Evolutionary conservation across 2,797 vertebrate species (phyloP).

Genomic region (Margarornis squamiger): DNA sequence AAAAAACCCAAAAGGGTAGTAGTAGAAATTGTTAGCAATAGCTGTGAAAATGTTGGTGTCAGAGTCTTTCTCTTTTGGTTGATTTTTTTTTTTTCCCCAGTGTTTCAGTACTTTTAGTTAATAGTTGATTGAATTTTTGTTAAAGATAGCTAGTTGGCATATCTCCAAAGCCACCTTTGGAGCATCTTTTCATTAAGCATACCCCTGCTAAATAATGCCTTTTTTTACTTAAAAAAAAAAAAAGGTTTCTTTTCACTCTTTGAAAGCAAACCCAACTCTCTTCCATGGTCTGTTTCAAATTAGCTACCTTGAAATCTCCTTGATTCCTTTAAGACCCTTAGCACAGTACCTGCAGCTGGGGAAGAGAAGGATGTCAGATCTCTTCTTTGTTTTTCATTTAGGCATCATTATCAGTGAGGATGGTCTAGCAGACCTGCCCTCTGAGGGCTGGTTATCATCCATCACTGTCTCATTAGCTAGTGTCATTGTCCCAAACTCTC

Average conservation of each 20-base stretch:
- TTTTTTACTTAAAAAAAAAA: background rate
- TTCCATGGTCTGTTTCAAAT: background rate
- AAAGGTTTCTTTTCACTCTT: background rate
- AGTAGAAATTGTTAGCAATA: background rate
- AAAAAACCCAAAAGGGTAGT: background rate
- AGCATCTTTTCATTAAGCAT: background rate
- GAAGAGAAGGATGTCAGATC: background rate
- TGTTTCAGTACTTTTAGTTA: background rate
- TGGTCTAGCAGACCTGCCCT: background rate
- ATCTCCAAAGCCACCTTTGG: background rate
- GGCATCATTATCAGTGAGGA: background rate
- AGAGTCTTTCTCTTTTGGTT: background rate
- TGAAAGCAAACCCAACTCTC: background rate
- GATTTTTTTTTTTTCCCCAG: accelerated
- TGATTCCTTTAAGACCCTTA: background rate
- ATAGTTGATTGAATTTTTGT: background rate
- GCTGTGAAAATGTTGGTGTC: background rate
- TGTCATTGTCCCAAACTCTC: background rate
- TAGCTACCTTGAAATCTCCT: background rate
- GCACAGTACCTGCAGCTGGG: background rate
- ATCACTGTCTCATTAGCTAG: background rate
- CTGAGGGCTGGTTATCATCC: background rate
- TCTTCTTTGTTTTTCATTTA: background rate
- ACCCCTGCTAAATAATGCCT: background rate
- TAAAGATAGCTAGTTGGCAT: background rate